These are phyloP conservation scores for Xenops minutus DNA, from an alignment of 2,797 vertebrate genomes.

Conservation along the genomic window DNA sequence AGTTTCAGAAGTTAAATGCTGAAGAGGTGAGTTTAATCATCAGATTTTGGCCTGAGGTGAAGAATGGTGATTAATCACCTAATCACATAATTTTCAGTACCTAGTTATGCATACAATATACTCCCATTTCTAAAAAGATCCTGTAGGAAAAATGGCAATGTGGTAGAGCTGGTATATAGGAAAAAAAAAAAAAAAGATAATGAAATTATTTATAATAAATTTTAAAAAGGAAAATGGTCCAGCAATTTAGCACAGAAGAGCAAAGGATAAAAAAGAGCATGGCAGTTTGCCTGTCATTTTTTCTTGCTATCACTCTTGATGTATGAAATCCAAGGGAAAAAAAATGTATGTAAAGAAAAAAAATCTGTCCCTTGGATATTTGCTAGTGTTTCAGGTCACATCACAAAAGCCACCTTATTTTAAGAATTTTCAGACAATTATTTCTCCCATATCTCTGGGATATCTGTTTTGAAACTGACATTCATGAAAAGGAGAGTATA, in stretches of 20 bases:
- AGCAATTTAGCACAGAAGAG: neutral
- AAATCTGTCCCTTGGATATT: neutral
- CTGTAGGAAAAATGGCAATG: neutral
- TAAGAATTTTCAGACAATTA: neutral
- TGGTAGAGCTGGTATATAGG: neutral
- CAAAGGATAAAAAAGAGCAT: neutral
- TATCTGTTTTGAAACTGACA: neutral
- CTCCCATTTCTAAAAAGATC: neutral
- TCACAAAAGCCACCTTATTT: neutral
- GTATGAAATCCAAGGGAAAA: neutral
- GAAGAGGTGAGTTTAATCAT: neutral
- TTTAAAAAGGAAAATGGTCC: neutral
- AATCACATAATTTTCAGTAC: neutral
- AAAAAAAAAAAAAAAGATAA: neutral
- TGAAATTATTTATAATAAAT: neutral
- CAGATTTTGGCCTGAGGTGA: neutral
- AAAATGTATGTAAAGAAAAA: neutral
- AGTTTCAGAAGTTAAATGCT: neutral
- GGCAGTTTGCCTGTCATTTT: neutral
- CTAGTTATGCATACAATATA: neutral
- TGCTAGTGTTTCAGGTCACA: neutral
- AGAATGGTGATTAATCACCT: neutral
- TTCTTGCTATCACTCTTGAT: neutral
- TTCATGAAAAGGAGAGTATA: neutral
- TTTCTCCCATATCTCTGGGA: neutral